Evolutionary conservation across 2,113 vertebrate genomes (phyloP).

Genomic region (Uria aalge): DNA sequence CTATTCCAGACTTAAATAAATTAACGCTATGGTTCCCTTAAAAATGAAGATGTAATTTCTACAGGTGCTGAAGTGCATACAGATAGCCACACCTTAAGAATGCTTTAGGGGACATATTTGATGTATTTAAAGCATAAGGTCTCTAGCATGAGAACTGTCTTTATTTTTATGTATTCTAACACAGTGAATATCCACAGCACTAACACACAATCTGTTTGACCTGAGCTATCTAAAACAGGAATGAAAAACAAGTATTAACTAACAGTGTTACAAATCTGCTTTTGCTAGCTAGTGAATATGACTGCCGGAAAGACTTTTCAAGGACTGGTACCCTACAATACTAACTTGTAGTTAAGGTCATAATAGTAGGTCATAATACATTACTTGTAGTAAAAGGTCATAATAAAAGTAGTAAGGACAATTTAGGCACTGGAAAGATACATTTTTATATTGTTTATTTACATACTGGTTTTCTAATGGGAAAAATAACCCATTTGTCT

Average conservation of each 20-base stretch:
- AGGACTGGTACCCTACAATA: not conserved
- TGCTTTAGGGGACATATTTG: not conserved
- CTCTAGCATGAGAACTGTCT: not conserved
- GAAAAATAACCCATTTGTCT: conserved; percentile 22
- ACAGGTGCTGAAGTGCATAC: not conserved
- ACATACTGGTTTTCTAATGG: not conserved
- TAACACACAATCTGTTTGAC: not conserved
- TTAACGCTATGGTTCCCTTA: not conserved
- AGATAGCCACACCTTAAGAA: not conserved
- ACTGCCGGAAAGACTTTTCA: not conserved
- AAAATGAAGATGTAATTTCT: not conserved
- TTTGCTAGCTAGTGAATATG: not conserved
- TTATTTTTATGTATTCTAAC: not conserved
- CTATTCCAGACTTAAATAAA: not conserved
- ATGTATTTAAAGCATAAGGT: not conserved
- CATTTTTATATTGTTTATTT: not conserved
- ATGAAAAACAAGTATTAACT: not conserved
- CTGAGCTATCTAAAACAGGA: not conserved
- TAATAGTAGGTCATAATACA: no score
- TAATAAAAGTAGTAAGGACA: not conserved
- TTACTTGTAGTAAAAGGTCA: not conserved
- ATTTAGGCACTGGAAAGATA: not conserved
- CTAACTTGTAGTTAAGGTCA: not conserved
- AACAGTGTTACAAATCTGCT: not conserved
- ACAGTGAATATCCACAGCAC: not conserved